phyloP scores from a whole-genome alignment of 2,797 vertebrate species.

The Tragelaphus eurycerus region DNA sequence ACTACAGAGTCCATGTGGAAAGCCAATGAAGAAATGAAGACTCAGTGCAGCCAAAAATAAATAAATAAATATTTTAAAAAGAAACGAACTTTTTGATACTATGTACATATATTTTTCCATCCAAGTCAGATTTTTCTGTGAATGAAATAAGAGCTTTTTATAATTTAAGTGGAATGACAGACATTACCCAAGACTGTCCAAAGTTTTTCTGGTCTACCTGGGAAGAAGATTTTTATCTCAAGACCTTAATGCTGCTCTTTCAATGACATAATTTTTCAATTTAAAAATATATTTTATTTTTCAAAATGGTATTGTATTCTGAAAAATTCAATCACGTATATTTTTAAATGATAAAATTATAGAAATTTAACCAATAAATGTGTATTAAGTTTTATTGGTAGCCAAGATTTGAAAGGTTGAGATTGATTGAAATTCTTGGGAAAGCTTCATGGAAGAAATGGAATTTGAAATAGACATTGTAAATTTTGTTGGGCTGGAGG shows the following conservation, averaged over 20 bases:
- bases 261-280: neutral
- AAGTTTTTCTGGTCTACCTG: neutral
- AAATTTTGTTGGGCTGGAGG: neutral
- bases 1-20: neutral
- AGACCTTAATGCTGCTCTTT: neutral
- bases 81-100: neutral
- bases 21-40: neutral
- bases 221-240: neutral
- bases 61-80: neutral
- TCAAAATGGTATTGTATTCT: neutral
- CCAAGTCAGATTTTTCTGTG: neutral
- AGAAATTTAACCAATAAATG: neutral
- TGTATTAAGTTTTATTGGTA: neutral
- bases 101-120: neutral
- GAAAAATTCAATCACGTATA: neutral
- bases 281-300: neutral
- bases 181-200: too few relatives aligned
- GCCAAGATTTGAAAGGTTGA: neutral
- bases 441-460: neutral
- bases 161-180: neutral
- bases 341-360: neutral
- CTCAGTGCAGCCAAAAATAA: neutral
- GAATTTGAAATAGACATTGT: neutral
- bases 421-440: neutral
- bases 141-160: neutral